A percentile compares a stretch with the other conserved stretches of the same genome.
Evolutionary conservation across 2,797 vertebrate species (phyloP).

Genomic region (Lindbergichthys nudifrons): DNA sequence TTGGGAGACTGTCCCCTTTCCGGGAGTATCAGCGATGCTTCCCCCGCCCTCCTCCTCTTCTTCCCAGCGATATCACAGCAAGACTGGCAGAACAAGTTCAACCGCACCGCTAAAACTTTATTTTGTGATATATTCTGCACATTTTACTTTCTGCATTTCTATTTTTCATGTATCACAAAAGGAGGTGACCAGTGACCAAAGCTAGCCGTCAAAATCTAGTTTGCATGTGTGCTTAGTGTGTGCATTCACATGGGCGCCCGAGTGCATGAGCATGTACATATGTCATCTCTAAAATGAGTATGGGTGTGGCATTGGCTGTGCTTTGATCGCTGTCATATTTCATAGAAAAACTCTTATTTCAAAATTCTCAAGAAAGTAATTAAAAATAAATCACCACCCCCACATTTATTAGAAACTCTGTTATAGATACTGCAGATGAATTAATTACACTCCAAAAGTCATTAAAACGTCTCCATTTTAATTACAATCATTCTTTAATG

Average conservation of each 20-base stretch:
- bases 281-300: slow-evolving; percentile 60
- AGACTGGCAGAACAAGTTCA: slow-evolving; percentile 53
- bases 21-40: slow-evolving; percentile 35
- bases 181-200: background rate
- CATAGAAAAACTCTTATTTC: slow-evolving; percentile 67
- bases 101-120: slow-evolving; percentile 21
- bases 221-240: slow-evolving; percentile 19
- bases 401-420: slow-evolving; percentile 75
- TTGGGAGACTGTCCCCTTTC: slow-evolving; percentile 62
- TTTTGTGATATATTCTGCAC: background rate
- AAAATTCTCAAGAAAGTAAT: slow-evolving; percentile 71
- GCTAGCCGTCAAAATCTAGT: background rate
- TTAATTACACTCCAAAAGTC: slow-evolving; percentile 77
- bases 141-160: background rate
- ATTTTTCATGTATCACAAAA: background rate
- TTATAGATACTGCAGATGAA: slow-evolving; percentile 72
- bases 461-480: slow-evolving; percentile 77
- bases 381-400: slow-evolving; percentile 78
- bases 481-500: slow-evolving; percentile 77
- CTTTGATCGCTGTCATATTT: slow-evolving; percentile 73
- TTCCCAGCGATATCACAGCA: slow-evolving; percentile 20
- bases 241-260: slow-evolving; percentile 6
- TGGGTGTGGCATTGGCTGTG: slow-evolving; percentile 55
- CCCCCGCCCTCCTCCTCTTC: slow-evolving; percentile 26
- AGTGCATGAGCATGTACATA: slow-evolving; percentile 19